These are phyloP conservation scores for Malurus alboscapulatus DNA, from an alignment of 2,113 vertebrate genomes.

Conservation along the genomic window DNA sequence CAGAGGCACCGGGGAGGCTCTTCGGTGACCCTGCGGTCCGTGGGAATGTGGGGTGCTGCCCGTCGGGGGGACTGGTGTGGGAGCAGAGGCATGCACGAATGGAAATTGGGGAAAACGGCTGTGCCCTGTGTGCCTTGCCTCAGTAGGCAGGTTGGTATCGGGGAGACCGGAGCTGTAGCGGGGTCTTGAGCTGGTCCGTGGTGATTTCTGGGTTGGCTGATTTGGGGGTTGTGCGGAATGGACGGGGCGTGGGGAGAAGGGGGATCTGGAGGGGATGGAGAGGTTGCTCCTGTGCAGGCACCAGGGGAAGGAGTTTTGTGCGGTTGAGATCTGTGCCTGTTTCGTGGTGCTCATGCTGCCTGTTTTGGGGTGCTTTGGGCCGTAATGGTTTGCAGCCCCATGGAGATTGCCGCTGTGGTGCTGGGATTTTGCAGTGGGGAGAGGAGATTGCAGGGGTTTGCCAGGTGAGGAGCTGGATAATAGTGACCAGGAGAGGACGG, in stretches of 20 bases:
- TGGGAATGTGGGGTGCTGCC: neutral
- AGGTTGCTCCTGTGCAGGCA: neutral
- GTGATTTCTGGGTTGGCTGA: neutral
- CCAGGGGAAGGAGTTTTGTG: neutral
- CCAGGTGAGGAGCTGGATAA: neutral
- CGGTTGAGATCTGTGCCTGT: accelerated
- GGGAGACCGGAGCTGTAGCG: neutral
- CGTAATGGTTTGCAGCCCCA: accelerated
- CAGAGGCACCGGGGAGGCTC: neutral
- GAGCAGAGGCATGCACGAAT: neutral
- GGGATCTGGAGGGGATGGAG: neutral
- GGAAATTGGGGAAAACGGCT: neutral
- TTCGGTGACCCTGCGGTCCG: accelerated
- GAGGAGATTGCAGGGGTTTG: neutral
- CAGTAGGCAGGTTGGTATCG: neutral
- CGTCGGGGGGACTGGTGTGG: neutral
- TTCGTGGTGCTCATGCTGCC: accelerated
- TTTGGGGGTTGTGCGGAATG: neutral
- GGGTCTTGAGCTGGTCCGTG: neutral
- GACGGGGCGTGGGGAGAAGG: neutral
- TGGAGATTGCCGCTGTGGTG: accelerated
- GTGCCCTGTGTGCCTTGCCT: neutral
- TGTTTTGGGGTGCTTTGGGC: neutral
- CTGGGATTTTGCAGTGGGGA: neutral
- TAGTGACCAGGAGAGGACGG: neutral